Evolutionary conservation across 1,140 invertebrate species (phyloP).

Genomic region (Drosophila mojavensis): DNA sequence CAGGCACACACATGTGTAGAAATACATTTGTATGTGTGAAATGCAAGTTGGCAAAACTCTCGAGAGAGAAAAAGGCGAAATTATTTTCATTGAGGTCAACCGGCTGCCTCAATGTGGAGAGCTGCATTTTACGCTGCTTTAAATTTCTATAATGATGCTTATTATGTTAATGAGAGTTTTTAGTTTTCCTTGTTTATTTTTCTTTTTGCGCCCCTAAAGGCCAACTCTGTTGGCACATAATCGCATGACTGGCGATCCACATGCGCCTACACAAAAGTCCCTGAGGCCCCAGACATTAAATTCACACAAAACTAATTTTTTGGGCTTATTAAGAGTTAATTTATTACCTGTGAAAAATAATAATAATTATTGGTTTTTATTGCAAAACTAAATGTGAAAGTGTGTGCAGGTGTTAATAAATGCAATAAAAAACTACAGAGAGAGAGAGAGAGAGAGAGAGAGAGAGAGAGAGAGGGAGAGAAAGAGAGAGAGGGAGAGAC

Average conservation of each 20-base stretch:
- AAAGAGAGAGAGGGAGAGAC: too few species aligned
- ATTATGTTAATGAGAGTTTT: slow-evolving; percentile 68
- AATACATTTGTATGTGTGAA: slow-evolving; percentile 18
- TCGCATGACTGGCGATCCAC: slow-evolving; percentile 11
- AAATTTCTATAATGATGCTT: slow-evolving; percentile 67
- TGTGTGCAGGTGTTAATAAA: background rate
- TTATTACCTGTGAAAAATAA: too few species aligned
- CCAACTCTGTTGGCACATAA: slow-evolving; percentile 3
- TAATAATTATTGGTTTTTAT: background rate
- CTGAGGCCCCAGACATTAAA: slow-evolving; percentile 8
- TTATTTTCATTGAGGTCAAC: slow-evolving; percentile 74
- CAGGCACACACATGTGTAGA: slow-evolving; percentile 12
- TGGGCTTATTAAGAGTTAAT: too few species aligned
- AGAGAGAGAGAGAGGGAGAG: too few species aligned
- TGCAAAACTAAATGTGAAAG: background rate
- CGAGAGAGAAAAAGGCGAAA: slow-evolving; percentile 41
- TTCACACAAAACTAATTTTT: too few species aligned
- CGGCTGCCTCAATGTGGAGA: slow-evolving; percentile 31
- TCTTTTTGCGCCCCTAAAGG: background rate
- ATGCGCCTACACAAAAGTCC: slow-evolving; percentile 18
- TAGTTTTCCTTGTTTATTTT: slow-evolving; percentile 1
- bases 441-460: background rate
- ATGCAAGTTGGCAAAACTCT: slow-evolving; percentile 56
- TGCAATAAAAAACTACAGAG: too few species aligned
- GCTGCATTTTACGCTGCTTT: slow-evolving; percentile 61